Evolutionary conservation across 2,797 vertebrate genomes (phyloP), one percentile per base, ranked within the genome.

Genomic region (Champsocephalus gunnari): DNA sequence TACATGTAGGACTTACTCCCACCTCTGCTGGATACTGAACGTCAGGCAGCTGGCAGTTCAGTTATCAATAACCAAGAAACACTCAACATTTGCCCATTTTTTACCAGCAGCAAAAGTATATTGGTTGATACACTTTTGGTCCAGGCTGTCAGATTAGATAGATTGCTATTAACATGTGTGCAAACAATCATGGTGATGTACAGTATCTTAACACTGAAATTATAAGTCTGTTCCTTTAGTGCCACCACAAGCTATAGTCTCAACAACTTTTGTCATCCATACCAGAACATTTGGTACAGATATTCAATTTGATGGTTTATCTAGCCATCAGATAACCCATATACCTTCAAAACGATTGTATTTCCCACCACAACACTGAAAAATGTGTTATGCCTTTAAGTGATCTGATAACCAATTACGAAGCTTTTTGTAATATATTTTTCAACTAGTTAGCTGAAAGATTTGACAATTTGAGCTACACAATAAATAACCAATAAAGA

Each of bases 41-140:
- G 41, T 32, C 64, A 53, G n/a, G 48, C 49, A 68, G 43, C 38
- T 47, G 45, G 51, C 57, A 34, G 41, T 66, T 75, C 28, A 59
- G 21, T 38, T 67, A 58, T 57, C 64, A 14, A 16, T 28, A 28
- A 28, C 28, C 28, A 28, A 28, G 28, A 28, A 28, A 28, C 4
- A 28, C 28, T 28, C 28, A 28, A 5, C 28, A 5, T 28, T 28
- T 28, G 4, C 28, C 28, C 28, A 28, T 28, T 58, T 58, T 12
- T 57, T 49, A 2, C 19, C 8, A 50, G 17, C 17, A 50, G 48
- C 17, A 58, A 43, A 43, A 3, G 34, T 17, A 10, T 11, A 17
- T 59, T 0, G 1, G 57, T 43, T 1, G 1, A 1, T 10, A 43
- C 19, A 45, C 13, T 14, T 16, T 61, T 14, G 45, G 43, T 45